Evolutionary conservation across 2,888 invertebrate species (phyloP).

Genomic region (Liopterus haemorrhoidalis): DNA sequence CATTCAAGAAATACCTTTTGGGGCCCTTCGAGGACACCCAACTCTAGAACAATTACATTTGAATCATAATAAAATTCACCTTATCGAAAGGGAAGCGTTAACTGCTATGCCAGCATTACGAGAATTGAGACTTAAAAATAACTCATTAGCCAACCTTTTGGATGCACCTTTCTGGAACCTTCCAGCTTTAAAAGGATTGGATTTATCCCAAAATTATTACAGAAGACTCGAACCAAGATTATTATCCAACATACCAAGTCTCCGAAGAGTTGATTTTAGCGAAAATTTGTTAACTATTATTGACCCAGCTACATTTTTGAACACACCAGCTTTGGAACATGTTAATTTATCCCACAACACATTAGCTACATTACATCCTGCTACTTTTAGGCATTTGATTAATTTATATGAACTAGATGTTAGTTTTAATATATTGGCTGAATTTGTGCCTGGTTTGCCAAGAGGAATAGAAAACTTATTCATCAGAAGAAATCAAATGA

Average conservation of each 20-base stretch:
- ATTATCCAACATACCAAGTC: slow-evolving; percentile 67
- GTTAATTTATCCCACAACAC: slow-evolving; percentile 75
- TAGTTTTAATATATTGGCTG: slow-evolving; percentile 64
- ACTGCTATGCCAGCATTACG: slow-evolving; percentile 77
- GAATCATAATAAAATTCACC: slow-evolving; percentile 68
- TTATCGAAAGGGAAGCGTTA: slow-evolving; percentile 73
- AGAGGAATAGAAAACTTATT: slow-evolving; percentile 70
- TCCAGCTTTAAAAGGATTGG: slow-evolving; percentile 76
- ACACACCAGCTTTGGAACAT: slow-evolving; percentile 67
- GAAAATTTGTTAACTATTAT: slow-evolving; percentile 64
- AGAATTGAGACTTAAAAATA: slow-evolving; percentile 75
- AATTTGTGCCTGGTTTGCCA: slow-evolving; percentile 72
- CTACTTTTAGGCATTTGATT: slow-evolving; percentile 68
- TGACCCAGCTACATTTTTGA: slow-evolving; percentile 67
- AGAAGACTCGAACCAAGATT: slow-evolving; percentile 64
- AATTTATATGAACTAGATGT: slow-evolving; percentile 74
- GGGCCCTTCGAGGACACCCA: slow-evolving; percentile 71
- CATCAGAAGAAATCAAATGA: slow-evolving; percentile 65
- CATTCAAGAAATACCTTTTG: slow-evolving; percentile 70
- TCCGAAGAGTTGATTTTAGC: slow-evolving; percentile 71
- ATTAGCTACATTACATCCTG: slow-evolving; percentile 63
- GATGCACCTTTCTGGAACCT: slow-evolving; percentile 75
- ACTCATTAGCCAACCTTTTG: slow-evolving; percentile 67
- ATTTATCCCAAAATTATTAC: slow-evolving; percentile 71
- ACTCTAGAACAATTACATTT: slow-evolving; percentile 74